Conservation (phyloP, 2,113 vertebrate species). For the Lepus americanus region DNA sequence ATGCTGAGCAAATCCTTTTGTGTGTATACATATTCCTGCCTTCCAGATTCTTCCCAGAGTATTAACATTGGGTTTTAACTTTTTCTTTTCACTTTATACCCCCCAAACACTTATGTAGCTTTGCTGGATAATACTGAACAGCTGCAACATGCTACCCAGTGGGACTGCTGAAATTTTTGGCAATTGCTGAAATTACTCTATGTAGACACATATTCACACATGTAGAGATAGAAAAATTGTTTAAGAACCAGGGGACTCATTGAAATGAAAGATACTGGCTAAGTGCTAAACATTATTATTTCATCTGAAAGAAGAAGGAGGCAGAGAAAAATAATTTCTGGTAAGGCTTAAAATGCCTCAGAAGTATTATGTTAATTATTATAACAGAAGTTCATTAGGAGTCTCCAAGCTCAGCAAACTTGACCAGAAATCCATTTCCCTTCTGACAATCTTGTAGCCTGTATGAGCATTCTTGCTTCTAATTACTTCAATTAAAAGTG, state of each 20-base stretch:
- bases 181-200: conserved; percentile 78
- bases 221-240: conserved; percentile 79
- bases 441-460: conserved; percentile 56
- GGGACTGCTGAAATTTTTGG: conserved; percentile 78
- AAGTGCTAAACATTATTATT: conserved; percentile 82
- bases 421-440: conserved; percentile 74
- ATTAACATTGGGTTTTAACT: conserved; percentile 50
- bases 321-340: conserved; percentile 78
- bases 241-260: conserved; percentile 79
- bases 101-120: background rate
- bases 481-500: conserved; percentile 82
- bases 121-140: conserved; percentile 75
- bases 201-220: conserved; percentile 78
- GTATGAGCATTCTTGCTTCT: conserved; percentile 49
- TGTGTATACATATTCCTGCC: conserved; percentile 39
- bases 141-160: conserved; percentile 70
- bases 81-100: conserved; percentile 12
- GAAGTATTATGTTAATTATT: conserved; percentile 73
- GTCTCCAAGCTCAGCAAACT: conserved; percentile 70
- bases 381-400: conserved; percentile 73
- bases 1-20: conserved; percentile 14
- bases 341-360: conserved; percentile 67
- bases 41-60: conserved; percentile 47
- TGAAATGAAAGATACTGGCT: conserved; percentile 67
- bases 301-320: conserved; percentile 71